Conservation (phyloP, 2,113 vertebrate species). For the Osmerus mordax region DNA sequence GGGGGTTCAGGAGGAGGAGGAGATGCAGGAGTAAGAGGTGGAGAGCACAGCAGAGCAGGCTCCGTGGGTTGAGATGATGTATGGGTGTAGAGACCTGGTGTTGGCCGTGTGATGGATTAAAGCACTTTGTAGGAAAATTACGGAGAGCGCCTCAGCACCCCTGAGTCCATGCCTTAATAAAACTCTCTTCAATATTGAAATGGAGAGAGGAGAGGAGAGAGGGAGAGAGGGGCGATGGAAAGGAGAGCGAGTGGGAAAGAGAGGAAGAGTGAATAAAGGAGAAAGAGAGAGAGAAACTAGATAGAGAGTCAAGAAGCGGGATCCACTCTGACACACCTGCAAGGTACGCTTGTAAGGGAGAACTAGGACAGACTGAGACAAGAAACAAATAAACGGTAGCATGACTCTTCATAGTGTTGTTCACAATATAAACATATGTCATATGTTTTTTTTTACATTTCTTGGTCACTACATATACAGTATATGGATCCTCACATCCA, state of each 20-base stretch:
- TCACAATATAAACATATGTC: not conserved
- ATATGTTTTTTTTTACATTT: not conserved
- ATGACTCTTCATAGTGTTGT: too few relatives aligned
- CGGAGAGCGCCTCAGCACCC: slow-evolving; percentile 94
- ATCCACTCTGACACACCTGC: not conserved
- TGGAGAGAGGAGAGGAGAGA: slow-evolving; percentile 44
- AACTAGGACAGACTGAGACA: too few relatives aligned
- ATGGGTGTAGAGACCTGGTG: slow-evolving; percentile 96
- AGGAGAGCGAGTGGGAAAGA: slow-evolving; percentile 37
- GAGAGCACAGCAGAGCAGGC: slow-evolving; percentile 19
- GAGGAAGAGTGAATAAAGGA: slow-evolving; percentile 29
- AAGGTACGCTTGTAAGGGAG: not conserved
- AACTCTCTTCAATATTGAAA: slow-evolving; percentile 96
- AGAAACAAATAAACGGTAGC: too few relatives aligned
- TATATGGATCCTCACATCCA: not conserved
- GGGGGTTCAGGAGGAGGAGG: not conserved
- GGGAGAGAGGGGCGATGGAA: slow-evolving; percentile 20
- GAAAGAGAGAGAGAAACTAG: not conserved
- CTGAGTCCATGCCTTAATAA: slow-evolving; percentile 98
- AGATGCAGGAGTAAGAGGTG: slow-evolving; percentile 28
- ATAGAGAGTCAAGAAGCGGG: too few relatives aligned
- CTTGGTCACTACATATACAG: not conserved
- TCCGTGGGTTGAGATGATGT: slow-evolving; percentile 93
- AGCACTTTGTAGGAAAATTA: slow-evolving; percentile 99
- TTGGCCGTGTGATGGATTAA: slow-evolving; percentile 99